These are phyloP conservation scores for Drosophila subsilvestris DNA, from an alignment of 2,888 invertebrate genomes.

Conservation along the genomic window DNA sequence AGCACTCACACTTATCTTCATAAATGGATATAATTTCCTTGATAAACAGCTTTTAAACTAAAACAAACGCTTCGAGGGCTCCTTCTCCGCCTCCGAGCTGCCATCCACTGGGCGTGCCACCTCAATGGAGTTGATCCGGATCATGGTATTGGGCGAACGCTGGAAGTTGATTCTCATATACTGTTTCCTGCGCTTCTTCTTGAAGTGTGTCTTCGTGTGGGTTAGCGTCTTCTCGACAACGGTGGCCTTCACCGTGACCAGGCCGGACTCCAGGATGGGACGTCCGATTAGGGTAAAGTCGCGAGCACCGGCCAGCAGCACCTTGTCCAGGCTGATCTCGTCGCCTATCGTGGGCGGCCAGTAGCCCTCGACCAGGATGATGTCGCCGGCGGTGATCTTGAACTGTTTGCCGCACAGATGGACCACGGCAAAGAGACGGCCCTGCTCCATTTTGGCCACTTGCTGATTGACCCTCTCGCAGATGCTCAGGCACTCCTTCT, in stretches of 20 bases:
- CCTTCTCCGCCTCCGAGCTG: conserved; percentile 17
- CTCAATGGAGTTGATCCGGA: conserved; percentile 90
- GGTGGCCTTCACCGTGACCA: conserved; percentile 91
- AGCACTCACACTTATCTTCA: conserved; percentile 7
- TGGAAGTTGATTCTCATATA: conserved; percentile 90
- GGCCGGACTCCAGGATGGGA: conserved; percentile 90
- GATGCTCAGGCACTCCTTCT: conserved; percentile 63
- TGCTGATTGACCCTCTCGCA: conserved; percentile 78
- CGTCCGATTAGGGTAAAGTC: conserved; percentile 93
- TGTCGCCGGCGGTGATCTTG: conserved; percentile 93
- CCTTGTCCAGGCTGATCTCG: conserved; percentile 92
- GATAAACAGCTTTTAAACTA: conserved; percentile 42
- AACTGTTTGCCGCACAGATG: conserved; percentile 93
- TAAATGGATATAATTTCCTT: conserved; percentile 19
- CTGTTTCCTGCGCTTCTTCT: conserved; percentile 91
- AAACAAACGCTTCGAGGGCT: conserved; percentile 58
- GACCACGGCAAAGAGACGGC: conserved; percentile 89
- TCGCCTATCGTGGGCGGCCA: conserved; percentile 94
- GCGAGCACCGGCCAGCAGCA: conserved; percentile 90
- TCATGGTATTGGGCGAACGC: conserved; percentile 88
- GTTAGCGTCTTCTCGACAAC: conserved; percentile 93
- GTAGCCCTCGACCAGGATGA: conserved; percentile 91
- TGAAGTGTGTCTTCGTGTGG: conserved; percentile 91
- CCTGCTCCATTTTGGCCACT: conserved; percentile 68
- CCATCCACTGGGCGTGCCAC: conserved; percentile 84